Conservation (phyloP, 2,113 vertebrate species). For the Chinchilla lanigera region DNA sequence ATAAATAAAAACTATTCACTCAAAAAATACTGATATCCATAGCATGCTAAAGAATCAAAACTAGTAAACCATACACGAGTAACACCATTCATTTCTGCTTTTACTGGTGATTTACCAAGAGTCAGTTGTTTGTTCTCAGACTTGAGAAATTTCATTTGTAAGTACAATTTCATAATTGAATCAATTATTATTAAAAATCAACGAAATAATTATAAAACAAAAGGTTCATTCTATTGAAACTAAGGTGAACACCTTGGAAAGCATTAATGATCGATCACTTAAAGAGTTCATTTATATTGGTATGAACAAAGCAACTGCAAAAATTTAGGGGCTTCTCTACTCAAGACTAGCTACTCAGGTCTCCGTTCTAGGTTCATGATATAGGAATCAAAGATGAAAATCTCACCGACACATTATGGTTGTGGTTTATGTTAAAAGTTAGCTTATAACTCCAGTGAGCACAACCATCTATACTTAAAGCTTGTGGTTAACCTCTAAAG, state of each 20-base stretch:
- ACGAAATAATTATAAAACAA: slow-evolving; percentile 30
- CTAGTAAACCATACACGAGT: not conserved
- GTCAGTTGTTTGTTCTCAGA: slow-evolving; percentile 1
- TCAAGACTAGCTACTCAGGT: not conserved
- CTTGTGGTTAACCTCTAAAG: not conserved
- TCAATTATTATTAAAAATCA: slow-evolving; percentile 22
- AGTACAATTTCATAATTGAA: not conserved
- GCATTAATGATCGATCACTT: not conserved
- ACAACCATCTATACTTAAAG: not conserved
- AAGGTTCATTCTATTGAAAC: not conserved
- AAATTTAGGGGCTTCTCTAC: not conserved
- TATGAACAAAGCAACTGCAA: not conserved
- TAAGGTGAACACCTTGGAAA: not conserved
- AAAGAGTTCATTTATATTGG: not conserved
- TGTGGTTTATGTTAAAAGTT: slow-evolving; percentile 19
- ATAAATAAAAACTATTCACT: not conserved
- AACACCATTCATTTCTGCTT: not conserved
- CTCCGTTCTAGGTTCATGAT: not conserved
- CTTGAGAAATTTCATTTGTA: not conserved
- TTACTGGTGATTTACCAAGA: not conserved
- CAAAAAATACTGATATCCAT: not conserved
- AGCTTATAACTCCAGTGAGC: not conserved
- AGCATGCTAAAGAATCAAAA: slow-evolving; percentile 24
- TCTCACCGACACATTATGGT: not conserved
- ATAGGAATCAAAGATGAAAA: not conserved